Base-by-base conservation (phyloP, 2,113 vertebrate species). In the Microcebus ravelobensis region DNA sequence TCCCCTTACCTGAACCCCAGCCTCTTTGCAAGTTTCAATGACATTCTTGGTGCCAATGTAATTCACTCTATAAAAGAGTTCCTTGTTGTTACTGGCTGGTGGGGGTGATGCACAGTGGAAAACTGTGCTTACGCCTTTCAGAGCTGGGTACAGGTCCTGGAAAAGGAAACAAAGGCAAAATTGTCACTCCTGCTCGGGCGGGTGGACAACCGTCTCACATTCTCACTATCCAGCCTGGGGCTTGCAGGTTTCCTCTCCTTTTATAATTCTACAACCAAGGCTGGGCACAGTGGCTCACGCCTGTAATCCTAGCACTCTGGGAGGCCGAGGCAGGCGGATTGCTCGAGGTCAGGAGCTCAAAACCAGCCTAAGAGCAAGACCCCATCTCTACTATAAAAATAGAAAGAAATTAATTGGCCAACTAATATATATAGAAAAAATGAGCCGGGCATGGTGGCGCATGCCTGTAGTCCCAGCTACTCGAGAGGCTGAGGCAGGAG, bases 41-140 rank as follows among this genome's bases (percentile, higher is more conserved):
- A 99, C 99, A 0, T 98, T 99, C 92, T 98, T 98, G 34, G 99
- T 99, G 50, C 99, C 99, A 92, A 98, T 50, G 45, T 99, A 98
- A 92, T 99, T 99, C 95, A 99, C 99, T 90, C 91, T 99, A 85
- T 99, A 99, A 95, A 99, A 99, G 6, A 99, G 99, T 0, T 98
- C 98, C 10, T 98, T 98, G 98, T 99, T 98, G 96, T 99, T 99
- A 52, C 99, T 99, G 65, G 97, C 98, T 20, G 99, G 99, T 0
- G 99, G 98, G n/a, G 99, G 99, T 0, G 99, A 99, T 0, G 99
- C 99, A 9, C 99, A 99, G 95, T 99, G 99, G 97, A 99, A 99
- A 48, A 99, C 99, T 80, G 99, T 91, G 1, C 98, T 98, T 73
- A 99, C 99, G 0, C 99, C 99, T 91, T 98, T 98, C 91, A 99